Base-by-base conservation (phyloP, 2,888 invertebrate genomes). In the Uropetala carovei region DNA sequence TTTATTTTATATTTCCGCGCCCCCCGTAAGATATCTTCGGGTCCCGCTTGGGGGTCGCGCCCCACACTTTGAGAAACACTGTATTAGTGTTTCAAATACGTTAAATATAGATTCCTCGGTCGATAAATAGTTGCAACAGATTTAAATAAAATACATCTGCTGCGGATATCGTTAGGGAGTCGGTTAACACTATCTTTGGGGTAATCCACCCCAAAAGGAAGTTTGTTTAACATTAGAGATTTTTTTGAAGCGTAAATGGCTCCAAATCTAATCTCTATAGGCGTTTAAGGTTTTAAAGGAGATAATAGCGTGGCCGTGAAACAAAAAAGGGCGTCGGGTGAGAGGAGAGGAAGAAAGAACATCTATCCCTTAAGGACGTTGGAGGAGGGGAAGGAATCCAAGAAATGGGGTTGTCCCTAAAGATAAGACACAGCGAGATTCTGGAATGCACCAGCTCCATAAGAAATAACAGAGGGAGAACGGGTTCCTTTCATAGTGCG, bases 361-460 rank as follows among this genome's bases (percentile, higher is more conserved):
- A n/a, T 64, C 43, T 43, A 43, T 43, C 43, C 64, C 64, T 59
- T 18, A 57, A 13, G 14, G 27, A 16, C 22, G 58, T n/a, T 3
- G 58, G 85, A 30, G 57, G 30, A 30, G 85, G 85, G 59, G 27
- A 22, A 60, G 60, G 86, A 64, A 86, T 86, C 86, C 86, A 18
- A 60, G 60, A 86, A 86, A 86, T 86, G 86, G 60, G 59, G 86
- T 27, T n/a, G 16, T n/a, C n/a, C 84, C 57, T n/a, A n/a, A 18
- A 86, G 60, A 83, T 83, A 83, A 83, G 83, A 43, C 43, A n/a
- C n/a, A 59, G 59, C 59, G 27, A 86, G 86, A 86, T 60, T 86
- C 86, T 27, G 86, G 86, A 86, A 86, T 86, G 86, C 86, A 30
- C 43, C 0, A 30, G 56, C 18, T 10, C 56, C 14, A 82, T 30